Base-by-base conservation (phyloP, 1,140 invertebrate species). In the Linepithema humile region DNA sequence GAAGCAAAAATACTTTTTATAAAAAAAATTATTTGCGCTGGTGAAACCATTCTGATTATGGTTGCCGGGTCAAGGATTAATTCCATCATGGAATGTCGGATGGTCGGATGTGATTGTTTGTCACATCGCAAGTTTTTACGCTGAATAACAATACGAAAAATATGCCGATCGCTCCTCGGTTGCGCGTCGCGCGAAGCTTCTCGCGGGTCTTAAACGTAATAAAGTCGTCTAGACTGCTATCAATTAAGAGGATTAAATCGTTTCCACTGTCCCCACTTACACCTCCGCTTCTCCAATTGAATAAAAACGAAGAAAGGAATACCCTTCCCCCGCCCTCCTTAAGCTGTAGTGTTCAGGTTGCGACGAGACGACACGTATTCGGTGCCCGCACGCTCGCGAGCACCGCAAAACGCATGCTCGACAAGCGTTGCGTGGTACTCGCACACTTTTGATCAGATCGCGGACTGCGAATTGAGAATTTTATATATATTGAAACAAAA, bases 331-430 rank as follows among this genome's bases (percentile, higher is more conserved):
- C 6, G 6, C 43, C 48, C 4, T 32, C 7, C 29, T 10, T 29
- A 73, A 84, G 91, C 92, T 94, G 92, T 92, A 92, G 91, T 92
- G 92, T 93, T 94, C 92, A 93, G 90, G 86, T 92, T 93, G 92
- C 91, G 91, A 93, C 90, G 91, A 77, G 73, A 85, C 77, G 88
- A 80, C 38, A 78, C 48, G 64, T 77, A 48, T 75, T 3, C 70
- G 70, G 23, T 91, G 60, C 35, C 65, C 67, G 64, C 78, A 73
- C 65, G 67, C 38, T 69, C 67, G 23, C 40, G 26, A 9, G 17
- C 10, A 53, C 23, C n/a, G n/a, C n/a, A n/a, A 23, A 17, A 20
- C 6, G 43, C 40, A 65, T 40, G 67, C 12, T 55, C 50, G 32
- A 67, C 59, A 29, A 64, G 55, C 72, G 59, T 38, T 55, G 55